Conservation (phyloP, 2,888 invertebrate genomes). For the Andrena fulva region DNA sequence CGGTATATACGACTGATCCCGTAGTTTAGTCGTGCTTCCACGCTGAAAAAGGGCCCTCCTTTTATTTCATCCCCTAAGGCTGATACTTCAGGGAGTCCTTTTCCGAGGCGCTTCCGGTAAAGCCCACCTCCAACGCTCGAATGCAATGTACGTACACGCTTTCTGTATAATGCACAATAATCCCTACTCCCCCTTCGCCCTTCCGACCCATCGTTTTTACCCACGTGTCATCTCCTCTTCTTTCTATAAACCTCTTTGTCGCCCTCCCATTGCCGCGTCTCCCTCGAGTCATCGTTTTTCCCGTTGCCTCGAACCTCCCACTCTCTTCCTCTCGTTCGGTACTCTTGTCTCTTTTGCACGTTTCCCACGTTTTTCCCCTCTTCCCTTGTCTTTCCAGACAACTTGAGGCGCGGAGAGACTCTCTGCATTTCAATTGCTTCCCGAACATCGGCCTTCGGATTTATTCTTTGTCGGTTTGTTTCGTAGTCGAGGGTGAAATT, state of each 20-base stretch:
- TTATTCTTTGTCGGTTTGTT: constrained; percentile 5
- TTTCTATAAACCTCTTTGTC: constrained; percentile 2
- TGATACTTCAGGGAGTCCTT: constrained; percentile 33
- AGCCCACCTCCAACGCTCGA: neutral
- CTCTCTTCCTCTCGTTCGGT: neutral
- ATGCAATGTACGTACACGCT: constrained; percentile 16
- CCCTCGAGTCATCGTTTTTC: neutral
- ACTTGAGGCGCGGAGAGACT: constrained; percentile 8
- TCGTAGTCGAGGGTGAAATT: neutral
- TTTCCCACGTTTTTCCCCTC: neutral
- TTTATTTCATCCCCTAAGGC: constrained; percentile 30
- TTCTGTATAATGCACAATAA: constrained; percentile 41
- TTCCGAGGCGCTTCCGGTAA: constrained; percentile 13
- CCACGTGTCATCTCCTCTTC: neutral
- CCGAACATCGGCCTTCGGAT: constrained; percentile 5
- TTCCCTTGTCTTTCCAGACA: neutral
- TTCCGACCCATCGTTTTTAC: constrained; percentile 4
- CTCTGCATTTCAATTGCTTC: constrained; percentile 35
- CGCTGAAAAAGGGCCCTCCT: constrained; percentile 46
- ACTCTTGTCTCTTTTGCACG: constrained; percentile 3
- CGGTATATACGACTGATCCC: constrained; percentile 43
- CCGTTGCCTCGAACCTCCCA: neutral
- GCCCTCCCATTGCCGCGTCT: constrained; percentile 2
- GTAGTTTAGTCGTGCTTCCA: constrained; percentile 43
- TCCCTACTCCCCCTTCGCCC: neutral